Evolutionary conservation across 2,888 invertebrate genomes (phyloP).

Genomic region (Crematogaster levior): DNA sequence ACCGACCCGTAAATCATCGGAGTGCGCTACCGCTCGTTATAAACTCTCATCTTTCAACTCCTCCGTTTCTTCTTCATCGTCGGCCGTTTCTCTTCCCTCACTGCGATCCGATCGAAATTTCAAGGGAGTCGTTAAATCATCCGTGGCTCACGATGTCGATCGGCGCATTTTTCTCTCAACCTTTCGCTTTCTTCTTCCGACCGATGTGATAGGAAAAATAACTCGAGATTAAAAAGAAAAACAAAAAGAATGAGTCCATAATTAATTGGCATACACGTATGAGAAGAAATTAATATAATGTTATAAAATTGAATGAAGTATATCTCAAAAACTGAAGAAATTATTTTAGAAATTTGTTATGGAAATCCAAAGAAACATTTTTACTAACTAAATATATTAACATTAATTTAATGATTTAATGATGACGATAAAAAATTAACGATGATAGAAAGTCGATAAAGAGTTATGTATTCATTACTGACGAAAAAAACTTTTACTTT

Average conservation of each 20-base stretch:
- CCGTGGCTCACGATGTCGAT: constrained; percentile 69
- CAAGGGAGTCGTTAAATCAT: constrained; percentile 80
- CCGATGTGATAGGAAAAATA: constrained; percentile 22
- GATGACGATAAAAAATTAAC: background rate
- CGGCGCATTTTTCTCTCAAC: constrained; percentile 66
- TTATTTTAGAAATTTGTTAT: background rate
- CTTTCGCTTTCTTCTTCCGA: constrained; percentile 46
- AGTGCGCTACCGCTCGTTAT: constrained; percentile 69
- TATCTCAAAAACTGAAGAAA: background rate
- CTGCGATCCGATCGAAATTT: constrained; percentile 79
- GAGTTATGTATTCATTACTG: background rate
- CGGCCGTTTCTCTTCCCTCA: constrained; percentile 68
- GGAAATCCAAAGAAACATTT: background rate
- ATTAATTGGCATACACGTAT: constrained; percentile 71
- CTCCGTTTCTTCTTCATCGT: constrained; percentile 63
- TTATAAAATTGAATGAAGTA: constrained; percentile 21
- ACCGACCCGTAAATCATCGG: constrained; percentile 76
- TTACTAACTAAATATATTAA: background rate
- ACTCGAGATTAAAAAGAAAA: constrained; percentile 22
- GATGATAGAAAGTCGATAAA: background rate
- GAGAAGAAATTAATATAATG: constrained; percentile 10
- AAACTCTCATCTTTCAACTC: constrained; percentile 60
- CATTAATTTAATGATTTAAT: constrained; percentile 13
- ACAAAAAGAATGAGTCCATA: constrained; percentile 47
- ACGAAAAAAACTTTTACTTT: constrained; percentile 59